phyloP scores from a whole-genome alignment of 2,797 vertebrate genomes.

The Hippocampus kuda region DNA sequence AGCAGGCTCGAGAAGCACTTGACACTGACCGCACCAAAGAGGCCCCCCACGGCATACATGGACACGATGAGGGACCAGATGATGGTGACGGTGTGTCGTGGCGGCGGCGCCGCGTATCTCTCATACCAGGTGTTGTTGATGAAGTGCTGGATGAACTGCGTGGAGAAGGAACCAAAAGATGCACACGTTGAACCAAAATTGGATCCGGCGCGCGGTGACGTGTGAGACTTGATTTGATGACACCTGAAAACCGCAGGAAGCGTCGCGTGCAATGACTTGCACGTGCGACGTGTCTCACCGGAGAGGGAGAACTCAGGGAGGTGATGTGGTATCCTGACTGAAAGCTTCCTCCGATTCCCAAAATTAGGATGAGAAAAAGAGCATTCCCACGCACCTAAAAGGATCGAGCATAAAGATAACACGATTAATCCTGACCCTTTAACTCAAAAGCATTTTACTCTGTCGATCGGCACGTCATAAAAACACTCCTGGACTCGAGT shows the following conservation, averaged over 20 bases:
- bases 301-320: constrained; percentile 73
- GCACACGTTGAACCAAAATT: neutral
- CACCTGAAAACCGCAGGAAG: neutral
- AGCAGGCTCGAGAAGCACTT: constrained; percentile 54
- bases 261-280: neutral
- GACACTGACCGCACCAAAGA: constrained; percentile 60
- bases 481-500: too few relatives aligned
- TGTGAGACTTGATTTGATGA: neutral
- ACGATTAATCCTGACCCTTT: neutral
- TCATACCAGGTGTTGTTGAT: constrained; percentile 70
- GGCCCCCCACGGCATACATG: constrained; percentile 63
- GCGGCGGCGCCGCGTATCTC: constrained; percentile 55
- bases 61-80: constrained; percentile 76
- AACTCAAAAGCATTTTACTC: neutral
- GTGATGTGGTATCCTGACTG: constrained; percentile 71
- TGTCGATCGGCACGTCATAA: neutral
- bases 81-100: constrained; percentile 55
- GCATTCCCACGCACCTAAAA: constrained; percentile 57
- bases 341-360: constrained; percentile 74
- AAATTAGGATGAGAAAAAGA: constrained; percentile 59
- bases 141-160: constrained; percentile 72
- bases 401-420: constrained; percentile 1
- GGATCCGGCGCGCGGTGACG: neutral
- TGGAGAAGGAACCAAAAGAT: neutral
- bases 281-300: constrained; percentile 50